Evolutionary conservation across 2,113 vertebrate species (phyloP).

Genomic region (Himantopus leucocephalus): DNA sequence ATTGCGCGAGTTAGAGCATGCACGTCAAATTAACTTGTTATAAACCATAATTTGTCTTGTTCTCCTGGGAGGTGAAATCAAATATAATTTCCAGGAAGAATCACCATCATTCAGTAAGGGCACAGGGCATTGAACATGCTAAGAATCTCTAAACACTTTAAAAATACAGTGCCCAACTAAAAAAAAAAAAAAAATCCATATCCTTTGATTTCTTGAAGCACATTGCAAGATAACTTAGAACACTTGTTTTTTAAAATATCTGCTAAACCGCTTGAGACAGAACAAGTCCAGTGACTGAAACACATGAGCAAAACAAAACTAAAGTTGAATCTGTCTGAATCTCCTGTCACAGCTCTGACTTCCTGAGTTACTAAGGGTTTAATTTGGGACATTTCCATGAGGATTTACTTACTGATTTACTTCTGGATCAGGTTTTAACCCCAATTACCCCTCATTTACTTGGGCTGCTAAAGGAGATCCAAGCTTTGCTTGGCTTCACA

Average conservation of each 20-base stretch:
- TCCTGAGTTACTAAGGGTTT: background rate
- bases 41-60: background rate
- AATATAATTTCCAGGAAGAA: background rate
- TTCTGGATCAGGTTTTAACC: background rate
- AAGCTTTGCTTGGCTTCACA: background rate
- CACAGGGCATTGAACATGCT: background rate
- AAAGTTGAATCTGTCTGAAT: background rate
- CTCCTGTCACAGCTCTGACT: background rate
- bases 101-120: background rate
- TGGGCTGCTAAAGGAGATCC: background rate
- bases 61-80: background rate
- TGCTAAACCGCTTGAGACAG: background rate
- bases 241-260: background rate
- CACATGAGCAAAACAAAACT: background rate
- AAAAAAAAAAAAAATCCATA: background rate
- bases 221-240: background rate
- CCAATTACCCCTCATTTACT: background rate
- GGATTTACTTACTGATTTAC: background rate
- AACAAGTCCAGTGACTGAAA: background rate
- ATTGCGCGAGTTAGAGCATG: accelerated
- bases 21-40: background rate
- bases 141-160: background rate
- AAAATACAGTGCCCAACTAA: background rate
- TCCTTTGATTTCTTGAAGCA: background rate
- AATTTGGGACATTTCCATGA: background rate